A percentile compares a stretch with the other conserved stretches of the same genome.
phyloP scores from a whole-genome alignment of 2,797 vertebrate species.

The Atherinosoma microstoma region DNA sequence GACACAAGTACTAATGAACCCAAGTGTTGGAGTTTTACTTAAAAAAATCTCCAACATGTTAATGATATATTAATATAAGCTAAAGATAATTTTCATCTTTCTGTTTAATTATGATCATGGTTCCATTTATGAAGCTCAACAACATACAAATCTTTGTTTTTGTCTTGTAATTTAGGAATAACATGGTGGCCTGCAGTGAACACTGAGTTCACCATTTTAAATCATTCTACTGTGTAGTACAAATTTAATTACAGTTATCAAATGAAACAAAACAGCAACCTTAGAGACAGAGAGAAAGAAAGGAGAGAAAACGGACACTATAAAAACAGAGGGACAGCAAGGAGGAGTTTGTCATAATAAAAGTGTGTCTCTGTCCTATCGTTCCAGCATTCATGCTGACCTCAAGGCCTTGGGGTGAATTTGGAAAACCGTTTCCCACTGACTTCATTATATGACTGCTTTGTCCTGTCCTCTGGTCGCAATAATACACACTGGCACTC shows the following conservation, averaged over 20 bases:
- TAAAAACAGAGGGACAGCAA: conserved; percentile 11
- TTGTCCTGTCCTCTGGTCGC: conserved; percentile 39
- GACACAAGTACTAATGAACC: too few relatives aligned
- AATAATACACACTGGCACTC: conserved; percentile 29
- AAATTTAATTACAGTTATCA: background rate
- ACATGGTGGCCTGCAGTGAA: background rate
- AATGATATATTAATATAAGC: too few relatives aligned
- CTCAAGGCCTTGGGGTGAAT: conserved; percentile 39
- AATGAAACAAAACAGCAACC: background rate
- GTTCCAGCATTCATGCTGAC: conserved; percentile 50
- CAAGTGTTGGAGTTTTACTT: background rate
- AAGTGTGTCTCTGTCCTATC: conserved; percentile 36
- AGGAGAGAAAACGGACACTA: background rate
- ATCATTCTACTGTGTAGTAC: background rate
- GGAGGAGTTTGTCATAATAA: conserved; percentile 35
- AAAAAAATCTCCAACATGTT: background rate
- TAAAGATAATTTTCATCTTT: background rate
- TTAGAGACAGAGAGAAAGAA: background rate
- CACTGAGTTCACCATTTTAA: background rate
- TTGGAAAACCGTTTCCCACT: conserved; percentile 49
- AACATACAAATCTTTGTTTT: too few relatives aligned
- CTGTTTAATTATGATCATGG: background rate
- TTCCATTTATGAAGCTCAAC: background rate
- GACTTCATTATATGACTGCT: conserved; percentile 54
- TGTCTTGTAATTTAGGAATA: background rate